phyloP scores from a whole-genome alignment of 2,797 vertebrate species.

The Rhabdomys pumilio region DNA sequence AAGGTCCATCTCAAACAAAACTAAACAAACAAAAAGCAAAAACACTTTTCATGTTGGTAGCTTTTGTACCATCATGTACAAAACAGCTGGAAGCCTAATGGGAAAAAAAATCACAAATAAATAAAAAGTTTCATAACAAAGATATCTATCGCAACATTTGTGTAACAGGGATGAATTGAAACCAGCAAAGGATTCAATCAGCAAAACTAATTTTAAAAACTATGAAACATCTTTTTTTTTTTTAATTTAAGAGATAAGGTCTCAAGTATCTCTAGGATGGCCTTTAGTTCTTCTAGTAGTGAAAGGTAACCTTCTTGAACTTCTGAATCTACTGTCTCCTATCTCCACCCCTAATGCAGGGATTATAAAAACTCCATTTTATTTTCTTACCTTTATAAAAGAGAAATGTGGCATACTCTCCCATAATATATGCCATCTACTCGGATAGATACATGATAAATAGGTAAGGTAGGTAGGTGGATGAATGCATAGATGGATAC shows the following conservation, averaged over 20 bases:
- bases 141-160: neutral
- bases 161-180: neutral
- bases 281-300: neutral
- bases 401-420: neutral
- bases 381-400: constrained; percentile 41
- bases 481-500: neutral
- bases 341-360: neutral
- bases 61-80: neutral
- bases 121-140: neutral
- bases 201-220: neutral
- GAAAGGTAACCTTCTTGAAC: neutral
- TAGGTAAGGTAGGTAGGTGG: neutral
- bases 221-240: neutral
- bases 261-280: neutral
- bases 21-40: neutral
- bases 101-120: neutral
- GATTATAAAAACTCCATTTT: neutral
- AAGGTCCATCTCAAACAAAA: neutral
- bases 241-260: neutral
- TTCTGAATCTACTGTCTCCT: neutral
- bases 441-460: neutral
- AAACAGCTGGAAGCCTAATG: neutral
- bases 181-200: constrained; percentile 19
- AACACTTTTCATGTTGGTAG: neutral
- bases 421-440: neutral